Evolutionary conservation across 2,797 vertebrate species (phyloP).

Genomic region (Gobio occitaniae): DNA sequence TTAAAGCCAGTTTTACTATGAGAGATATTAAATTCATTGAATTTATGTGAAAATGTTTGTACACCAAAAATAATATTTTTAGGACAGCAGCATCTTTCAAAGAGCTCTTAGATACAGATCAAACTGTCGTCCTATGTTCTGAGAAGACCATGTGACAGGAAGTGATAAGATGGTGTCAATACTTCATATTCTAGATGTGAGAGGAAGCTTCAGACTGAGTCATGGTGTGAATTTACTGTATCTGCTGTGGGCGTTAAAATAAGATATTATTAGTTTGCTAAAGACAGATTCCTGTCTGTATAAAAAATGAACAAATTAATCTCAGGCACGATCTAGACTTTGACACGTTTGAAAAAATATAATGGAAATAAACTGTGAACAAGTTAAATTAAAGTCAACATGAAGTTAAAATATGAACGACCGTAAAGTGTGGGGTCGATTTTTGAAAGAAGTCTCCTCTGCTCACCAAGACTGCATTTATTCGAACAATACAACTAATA

Average conservation of each 20-base stretch:
- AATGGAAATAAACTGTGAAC: not conserved
- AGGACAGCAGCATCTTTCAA: constrained; percentile 22
- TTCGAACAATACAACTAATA: not conserved
- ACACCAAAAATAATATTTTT: not conserved
- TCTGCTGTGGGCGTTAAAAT: constrained; percentile 29
- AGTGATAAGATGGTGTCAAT: constrained; percentile 58
- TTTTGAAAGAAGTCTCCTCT: not conserved
- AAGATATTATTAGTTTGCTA: constrained; percentile 31
- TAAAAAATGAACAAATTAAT: not conserved
- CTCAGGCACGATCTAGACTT: not conserved
- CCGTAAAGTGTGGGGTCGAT: not conserved
- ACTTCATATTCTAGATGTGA: constrained; percentile 60
- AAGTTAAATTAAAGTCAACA: not conserved
- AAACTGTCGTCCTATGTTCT: constrained; percentile 49
- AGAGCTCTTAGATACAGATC: constrained; percentile 44
- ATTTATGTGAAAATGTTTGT: not conserved
- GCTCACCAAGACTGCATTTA: not conserved
- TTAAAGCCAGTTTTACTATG: not conserved
- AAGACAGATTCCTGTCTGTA: not conserved
- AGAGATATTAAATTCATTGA: not conserved
- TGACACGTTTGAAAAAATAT: not conserved
- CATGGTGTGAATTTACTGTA: constrained; percentile 56
- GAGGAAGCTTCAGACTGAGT: constrained; percentile 62
- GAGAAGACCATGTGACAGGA: constrained; percentile 60
- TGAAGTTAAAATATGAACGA: not conserved